Evolutionary conservation across 2,113 vertebrate species (phyloP).

Genomic region (Phocoena sinus): DNA sequence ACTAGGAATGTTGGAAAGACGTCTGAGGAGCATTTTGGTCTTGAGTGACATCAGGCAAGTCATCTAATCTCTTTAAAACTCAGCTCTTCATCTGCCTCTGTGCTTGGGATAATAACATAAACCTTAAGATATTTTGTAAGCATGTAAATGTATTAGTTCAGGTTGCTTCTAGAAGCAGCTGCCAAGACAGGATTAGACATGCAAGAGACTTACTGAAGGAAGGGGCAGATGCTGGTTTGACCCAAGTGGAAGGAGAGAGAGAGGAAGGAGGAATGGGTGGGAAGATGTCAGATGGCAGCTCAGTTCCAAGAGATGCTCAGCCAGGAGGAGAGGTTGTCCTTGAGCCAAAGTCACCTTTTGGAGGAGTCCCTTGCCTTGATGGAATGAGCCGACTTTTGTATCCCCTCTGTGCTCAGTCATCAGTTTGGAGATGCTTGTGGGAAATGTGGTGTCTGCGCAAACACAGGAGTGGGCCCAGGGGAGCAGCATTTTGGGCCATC

Average conservation of each 20-base stretch:
- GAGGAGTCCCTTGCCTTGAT: neutral
- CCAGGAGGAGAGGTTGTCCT: neutral
- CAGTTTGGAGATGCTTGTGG: neutral
- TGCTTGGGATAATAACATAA: neutral
- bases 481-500: fast-evolving
- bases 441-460: neutral
- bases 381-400: too few species aligned
- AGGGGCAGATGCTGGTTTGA: neutral
- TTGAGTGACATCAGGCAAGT: neutral
- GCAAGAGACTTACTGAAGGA: neutral
- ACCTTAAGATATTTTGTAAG: neutral
- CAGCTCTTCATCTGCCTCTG: neutral
- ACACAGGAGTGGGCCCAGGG: neutral
- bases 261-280: neutral
- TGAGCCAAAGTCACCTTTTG: neutral
- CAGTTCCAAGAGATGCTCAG: neutral
- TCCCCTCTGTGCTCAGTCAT: neutral
- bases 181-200: neutral
- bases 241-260: neutral
- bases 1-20: neutral
- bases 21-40: neutral
- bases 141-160: neutral
- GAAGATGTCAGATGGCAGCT: neutral
- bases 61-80: neutral
- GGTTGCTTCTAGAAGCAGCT: neutral